Conservation (phyloP, 2,888 invertebrate genomes). For the Drosophila subsilvestris region DNA sequence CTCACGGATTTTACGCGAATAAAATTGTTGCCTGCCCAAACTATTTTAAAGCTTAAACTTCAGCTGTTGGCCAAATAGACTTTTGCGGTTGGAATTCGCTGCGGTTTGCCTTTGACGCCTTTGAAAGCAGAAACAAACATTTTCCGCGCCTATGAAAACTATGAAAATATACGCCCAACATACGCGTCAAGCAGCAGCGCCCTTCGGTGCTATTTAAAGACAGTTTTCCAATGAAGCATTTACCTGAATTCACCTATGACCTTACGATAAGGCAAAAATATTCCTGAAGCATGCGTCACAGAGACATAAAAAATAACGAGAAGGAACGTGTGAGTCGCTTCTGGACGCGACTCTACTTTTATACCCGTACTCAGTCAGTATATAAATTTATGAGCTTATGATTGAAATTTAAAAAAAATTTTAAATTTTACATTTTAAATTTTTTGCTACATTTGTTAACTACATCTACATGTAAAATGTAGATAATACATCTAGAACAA, state of each 20-base stretch:
- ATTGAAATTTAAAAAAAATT: too few relatives aligned
- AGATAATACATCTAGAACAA: too few relatives aligned
- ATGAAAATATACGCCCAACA: not conserved
- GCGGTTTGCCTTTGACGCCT: constrained; percentile 51
- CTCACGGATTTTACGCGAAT: not conserved
- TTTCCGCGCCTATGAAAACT: not conserved
- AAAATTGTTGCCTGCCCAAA: not conserved
- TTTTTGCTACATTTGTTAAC: too few relatives aligned
- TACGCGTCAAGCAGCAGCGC: not conserved
- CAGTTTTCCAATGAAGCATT: not conserved
- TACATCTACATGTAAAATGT: too few relatives aligned
- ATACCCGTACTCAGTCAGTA: too few relatives aligned
- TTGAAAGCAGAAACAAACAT: constrained; percentile 16
- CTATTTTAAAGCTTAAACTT: constrained; percentile 10
- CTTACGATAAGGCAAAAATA: constrained; percentile 6
- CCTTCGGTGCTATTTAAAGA: not conserved
- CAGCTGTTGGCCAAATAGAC: constrained; percentile 56
- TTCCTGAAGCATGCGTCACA: constrained; percentile 35
- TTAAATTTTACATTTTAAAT: too few relatives aligned
- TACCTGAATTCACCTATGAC: constrained; percentile 19
- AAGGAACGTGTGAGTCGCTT: too few relatives aligned
- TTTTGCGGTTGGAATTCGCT: constrained; percentile 62
- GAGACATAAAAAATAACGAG: constrained; percentile 13
- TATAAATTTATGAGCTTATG: too few relatives aligned
- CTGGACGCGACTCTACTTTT: too few relatives aligned